Base-by-base conservation (phyloP, 2,888 invertebrate species). In the Nudaria mundana region DNA sequence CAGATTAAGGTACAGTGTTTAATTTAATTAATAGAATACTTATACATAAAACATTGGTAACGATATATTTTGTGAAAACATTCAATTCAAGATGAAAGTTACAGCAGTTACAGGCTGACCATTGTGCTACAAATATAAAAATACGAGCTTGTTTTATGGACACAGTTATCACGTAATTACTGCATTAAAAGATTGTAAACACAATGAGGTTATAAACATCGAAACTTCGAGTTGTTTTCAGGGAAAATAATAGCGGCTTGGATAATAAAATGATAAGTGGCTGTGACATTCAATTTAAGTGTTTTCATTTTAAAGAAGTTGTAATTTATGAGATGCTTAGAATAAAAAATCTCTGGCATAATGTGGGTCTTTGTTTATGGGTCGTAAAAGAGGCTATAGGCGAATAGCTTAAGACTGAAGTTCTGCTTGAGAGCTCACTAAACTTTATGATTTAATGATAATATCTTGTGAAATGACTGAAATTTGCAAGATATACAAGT, bases 341-440 rank as follows among this genome's bases (percentile, higher is more conserved):
- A 66, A 69, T 71, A 58, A 71, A 73, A 68, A 71, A 66, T 63
- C 59, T 54, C 49, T 49, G 52, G 55, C 58, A 61, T 66, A 60
- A 62, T 70, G 66, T 67, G 61, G 62, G 51, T 60, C 45, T 52
- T 56, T 66, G 63, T 73, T 74, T 74, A 74, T 71, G 67, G 55
- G 51, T 63, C 63, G 65, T 72, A 71, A 74, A 74, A 71, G 43
- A 48, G 52, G 45, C 40, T 47, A 54, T 48, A 56, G 51, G 48
- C 49, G 48, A 54, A 56, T 23, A n/a, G 35, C 5, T 37, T 24
- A 13, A 26, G 13, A 10, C 15, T 51, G 61, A 56, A 41, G 42
- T 60, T 56, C 52, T 51, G 43, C 43, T 44, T 37, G 50, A 60
- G 54, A 56, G 51, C 45, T 11, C n/a, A 18, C 18, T 4, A 18